phyloP scores from a whole-genome alignment of 2,113 vertebrate species.

The Odobenus rosmarus region DNA sequence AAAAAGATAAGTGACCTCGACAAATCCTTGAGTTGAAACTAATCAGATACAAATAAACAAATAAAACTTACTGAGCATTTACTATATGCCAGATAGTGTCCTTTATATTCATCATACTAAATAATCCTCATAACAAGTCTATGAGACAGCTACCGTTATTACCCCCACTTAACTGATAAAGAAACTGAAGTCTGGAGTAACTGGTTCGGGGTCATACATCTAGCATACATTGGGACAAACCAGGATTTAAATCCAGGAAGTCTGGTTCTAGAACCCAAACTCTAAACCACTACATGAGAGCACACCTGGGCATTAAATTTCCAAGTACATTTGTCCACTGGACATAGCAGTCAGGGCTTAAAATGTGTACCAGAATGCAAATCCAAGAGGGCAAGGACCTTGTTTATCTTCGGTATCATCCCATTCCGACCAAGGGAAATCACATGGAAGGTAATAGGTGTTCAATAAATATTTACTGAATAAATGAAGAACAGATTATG shows the following conservation, averaged over 20 bases:
- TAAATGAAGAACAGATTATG: neutral
- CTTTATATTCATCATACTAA: neutral
- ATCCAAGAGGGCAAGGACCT: neutral
- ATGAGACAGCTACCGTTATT: neutral
- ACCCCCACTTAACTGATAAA: neutral
- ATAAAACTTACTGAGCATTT: neutral
- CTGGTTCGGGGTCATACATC: neutral
- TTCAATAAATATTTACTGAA: neutral
- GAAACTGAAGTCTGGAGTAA: neutral
- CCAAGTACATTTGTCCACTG: neutral
- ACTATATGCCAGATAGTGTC: neutral
- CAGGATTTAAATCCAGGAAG: neutral
- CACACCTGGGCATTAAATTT: neutral
- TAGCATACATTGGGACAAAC: neutral
- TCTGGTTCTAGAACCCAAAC: neutral
- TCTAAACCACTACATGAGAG: neutral
- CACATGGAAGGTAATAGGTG: neutral
- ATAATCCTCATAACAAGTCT: neutral
- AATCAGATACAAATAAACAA: neutral
- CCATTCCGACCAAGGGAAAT: neutral
- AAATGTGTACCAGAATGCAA: neutral
- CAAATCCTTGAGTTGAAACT: neutral
- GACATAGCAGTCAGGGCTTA: neutral
- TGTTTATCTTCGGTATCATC: neutral
- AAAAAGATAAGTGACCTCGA: conserved; percentile 24